Evolutionary conservation across 2,888 invertebrate genomes (phyloP).

Genomic region (Helobdella robusta): DNA sequence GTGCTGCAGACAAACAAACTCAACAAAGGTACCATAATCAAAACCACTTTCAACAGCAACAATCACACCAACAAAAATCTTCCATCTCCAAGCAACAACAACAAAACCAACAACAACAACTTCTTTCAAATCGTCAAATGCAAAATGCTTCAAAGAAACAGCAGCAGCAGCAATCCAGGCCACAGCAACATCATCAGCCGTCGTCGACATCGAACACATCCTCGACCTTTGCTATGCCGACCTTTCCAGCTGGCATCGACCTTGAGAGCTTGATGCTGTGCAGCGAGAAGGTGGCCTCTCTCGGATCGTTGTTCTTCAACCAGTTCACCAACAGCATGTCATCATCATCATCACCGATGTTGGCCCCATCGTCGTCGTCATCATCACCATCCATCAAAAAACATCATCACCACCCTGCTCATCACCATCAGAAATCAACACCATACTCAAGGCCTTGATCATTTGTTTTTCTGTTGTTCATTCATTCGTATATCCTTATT

Average conservation of each 20-base stretch:
- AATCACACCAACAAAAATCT: no score
- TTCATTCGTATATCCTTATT: no score
- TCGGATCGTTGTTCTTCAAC: slow-evolving; percentile 5
- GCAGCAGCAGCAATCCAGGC: slow-evolving; percentile 2
- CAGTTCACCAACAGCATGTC: neutral
- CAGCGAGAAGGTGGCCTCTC: slow-evolving; percentile 11
- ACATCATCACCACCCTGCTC: no score
- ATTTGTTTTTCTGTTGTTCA: no score
- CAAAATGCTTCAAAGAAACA: slow-evolving; percentile 5
- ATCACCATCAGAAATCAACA: no score
- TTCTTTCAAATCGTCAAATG: no score
- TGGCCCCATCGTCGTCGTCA: neutral
- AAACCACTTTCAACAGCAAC: no score
- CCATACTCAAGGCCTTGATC: slow-evolving; percentile 18
- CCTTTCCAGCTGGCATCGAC: slow-evolving; percentile 4
- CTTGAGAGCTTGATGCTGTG: slow-evolving; percentile 18
- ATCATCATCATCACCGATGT: neutral
- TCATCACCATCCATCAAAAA: neutral
- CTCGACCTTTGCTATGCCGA: neutral
- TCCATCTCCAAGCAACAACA: no score
- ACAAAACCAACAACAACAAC: no score
- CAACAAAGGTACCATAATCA: no score
- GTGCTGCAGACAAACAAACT: no score
- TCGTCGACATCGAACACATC: neutral
- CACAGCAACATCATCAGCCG: slow-evolving; percentile 1